Evolutionary conservation across 2,113 vertebrate genomes (phyloP).

Genomic region (Alosa alosa): DNA sequence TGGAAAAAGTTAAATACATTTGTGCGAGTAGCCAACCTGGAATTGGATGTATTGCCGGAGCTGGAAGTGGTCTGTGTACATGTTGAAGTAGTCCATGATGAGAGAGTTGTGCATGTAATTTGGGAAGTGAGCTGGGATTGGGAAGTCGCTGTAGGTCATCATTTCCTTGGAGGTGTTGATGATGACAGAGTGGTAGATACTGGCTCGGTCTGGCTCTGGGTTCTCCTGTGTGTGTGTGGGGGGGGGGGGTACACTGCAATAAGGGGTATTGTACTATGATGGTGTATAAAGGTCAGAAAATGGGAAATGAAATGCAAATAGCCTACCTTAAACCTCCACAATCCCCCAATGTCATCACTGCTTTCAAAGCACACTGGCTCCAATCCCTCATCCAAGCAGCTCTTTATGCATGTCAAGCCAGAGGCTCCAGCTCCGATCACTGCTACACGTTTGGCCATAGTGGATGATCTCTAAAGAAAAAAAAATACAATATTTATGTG

Average conservation of each 20-base stretch:
- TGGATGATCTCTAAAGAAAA: neutral
- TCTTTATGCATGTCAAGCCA: constrained; percentile 80
- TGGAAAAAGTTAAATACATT: neutral
- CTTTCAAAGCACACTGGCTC: constrained; percentile 87
- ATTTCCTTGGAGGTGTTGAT: constrained; percentile 96
- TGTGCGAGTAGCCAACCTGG: constrained; percentile 65
- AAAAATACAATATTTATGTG: neutral
- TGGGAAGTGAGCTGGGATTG: constrained; percentile 80
- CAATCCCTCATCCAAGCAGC: constrained; percentile 85
- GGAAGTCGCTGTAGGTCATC: constrained; percentile 93
- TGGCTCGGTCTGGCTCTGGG: constrained; percentile 78
- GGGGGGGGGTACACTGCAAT: neutral
- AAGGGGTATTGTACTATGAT: neutral
- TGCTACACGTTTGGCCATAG: constrained; percentile 69
- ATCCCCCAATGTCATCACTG: constrained; percentile 80
- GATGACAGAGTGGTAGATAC: constrained; percentile 86
- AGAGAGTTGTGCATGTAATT: constrained; percentile 90
- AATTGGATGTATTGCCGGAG: constrained; percentile 80
- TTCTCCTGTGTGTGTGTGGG: constrained; percentile 68
- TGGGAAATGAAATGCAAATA: no score
- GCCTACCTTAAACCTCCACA: constrained; percentile 84
- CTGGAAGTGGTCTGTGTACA: constrained; percentile 80
- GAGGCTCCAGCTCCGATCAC: constrained; percentile 80
- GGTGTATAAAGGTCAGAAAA: constrained; percentile 20
- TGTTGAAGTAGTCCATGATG: constrained; percentile 83